Evolutionary conservation across 2,797 vertebrate genomes (phyloP).

Genomic region (Chromis chromis): DNA sequence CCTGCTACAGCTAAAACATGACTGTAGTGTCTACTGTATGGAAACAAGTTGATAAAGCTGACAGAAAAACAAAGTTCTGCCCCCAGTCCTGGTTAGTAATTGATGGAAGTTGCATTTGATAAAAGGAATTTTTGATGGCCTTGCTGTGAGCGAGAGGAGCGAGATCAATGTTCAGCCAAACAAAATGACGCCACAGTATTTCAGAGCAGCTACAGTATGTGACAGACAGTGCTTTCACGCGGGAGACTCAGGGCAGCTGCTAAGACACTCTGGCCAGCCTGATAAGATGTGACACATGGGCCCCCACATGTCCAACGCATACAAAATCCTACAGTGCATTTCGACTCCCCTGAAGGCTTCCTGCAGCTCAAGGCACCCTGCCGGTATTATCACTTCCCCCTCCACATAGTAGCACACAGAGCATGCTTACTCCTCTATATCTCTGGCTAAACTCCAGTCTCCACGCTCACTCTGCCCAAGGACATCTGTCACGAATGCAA

Average conservation of each 20-base stretch:
- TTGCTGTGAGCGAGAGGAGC: constrained; percentile 50
- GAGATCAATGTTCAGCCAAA: constrained; percentile 58
- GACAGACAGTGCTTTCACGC: constrained; percentile 45
- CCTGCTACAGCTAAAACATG: constrained; percentile 10
- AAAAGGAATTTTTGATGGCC: constrained; percentile 57
- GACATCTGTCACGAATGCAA: constrained; percentile 65
- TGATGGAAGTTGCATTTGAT: constrained; percentile 59
- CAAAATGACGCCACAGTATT: constrained; percentile 41
- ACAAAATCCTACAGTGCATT: constrained; percentile 35
- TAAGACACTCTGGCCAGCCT: constrained; percentile 40
- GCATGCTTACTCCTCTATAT: constrained; percentile 27
- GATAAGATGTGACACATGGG: constrained; percentile 65
- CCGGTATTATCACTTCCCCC: constrained; percentile 29
- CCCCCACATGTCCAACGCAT: constrained; percentile 38
- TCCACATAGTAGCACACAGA: constrained; percentile 14
- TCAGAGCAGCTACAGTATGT: constrained; percentile 34
- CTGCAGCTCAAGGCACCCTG: constrained; percentile 30
- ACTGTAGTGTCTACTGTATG: constrained; percentile 14
- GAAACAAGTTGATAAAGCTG: constrained; percentile 44
- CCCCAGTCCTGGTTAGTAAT: constrained; percentile 41
- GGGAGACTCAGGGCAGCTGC: constrained; percentile 28
- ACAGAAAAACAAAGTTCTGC: constrained; percentile 31
- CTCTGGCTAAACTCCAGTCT: constrained; percentile 48
- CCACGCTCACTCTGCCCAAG: constrained; percentile 45
- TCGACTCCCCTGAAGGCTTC: constrained; percentile 17